Evolutionary conservation across 92 coral and sea anemone genomes (phyloP), one percentile per base, ranked within the genome.

Genomic region (Palythoa grandiflora): DNA sequence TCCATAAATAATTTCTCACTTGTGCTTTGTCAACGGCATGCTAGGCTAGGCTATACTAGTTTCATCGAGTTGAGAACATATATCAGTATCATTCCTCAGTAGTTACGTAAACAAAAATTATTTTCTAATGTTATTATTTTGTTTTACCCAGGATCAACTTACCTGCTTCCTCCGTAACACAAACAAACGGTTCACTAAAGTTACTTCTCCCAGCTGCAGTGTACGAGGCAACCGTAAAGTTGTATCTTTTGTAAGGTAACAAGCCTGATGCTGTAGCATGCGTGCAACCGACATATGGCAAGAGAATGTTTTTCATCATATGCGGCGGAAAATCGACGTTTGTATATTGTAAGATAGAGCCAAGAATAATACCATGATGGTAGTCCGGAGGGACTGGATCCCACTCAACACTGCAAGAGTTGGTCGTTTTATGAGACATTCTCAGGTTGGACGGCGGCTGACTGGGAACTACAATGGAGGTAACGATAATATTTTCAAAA

Each of bases 321-420:
- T 65, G 44, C 10, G 76, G 86, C 5, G 86, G 61, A 21, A 81
- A 28, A 44, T 70, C 86, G 12, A 21, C 11, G 13, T 81, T 48
- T 40, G 7, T 28, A 63, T 47, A 68, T 21, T 50, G 66, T 17
- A 81, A 9, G 12, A 81, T 14, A 70, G 77, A 84, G 52, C 92
- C 92, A 2, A 50, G 47, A 8, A 84, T 19, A 85, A 89, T 89
- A 14, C 92, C 92, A 50, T 84, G 87, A 9, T 37, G 92, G 84
- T 57, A 84, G 40, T 68, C 73, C 0, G 66, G 66, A 53, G 89
- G 92, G 71, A 84, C 68, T 76, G 48, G 89, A 17, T 84, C 86
- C 92, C 92, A 89, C 79, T 16, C 5, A 11, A 89, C 74, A 5
- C 39, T 55, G 55, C 87, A 63, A 37, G 79, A 84, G 80, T 75